Conservation (phyloP, 2,888 invertebrate species). For the Patella pellucida region DNA sequence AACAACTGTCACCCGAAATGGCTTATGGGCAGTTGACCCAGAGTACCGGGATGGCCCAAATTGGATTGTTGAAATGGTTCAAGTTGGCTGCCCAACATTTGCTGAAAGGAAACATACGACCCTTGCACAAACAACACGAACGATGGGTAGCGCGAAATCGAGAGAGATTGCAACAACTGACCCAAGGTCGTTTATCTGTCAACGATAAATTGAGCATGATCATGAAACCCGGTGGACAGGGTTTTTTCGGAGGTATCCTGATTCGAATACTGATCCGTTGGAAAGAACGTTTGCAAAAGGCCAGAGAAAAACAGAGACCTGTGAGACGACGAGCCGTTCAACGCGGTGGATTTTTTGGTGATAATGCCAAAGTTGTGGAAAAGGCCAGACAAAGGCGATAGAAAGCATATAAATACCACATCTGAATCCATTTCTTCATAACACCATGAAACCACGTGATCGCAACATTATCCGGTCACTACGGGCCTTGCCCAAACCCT, state of each 20-base stretch:
- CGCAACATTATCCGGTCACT: too few relatives aligned
- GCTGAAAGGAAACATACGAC: not conserved
- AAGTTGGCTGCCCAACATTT: not conserved
- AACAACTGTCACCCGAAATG: not conserved
- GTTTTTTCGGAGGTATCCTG: not conserved
- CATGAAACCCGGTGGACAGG: not conserved
- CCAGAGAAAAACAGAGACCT: not conserved
- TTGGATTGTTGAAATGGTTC: not conserved
- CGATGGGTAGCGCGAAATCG: not conserved
- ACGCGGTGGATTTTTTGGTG: not conserved
- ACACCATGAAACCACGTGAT: too few relatives aligned
- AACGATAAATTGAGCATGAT: not conserved
- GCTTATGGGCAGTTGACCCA: not conserved
- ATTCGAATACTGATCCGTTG: not conserved
- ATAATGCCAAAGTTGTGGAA: rapidly evolving
- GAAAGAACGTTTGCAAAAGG: not conserved
- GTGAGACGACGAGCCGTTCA: not conserved
- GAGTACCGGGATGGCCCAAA: not conserved
- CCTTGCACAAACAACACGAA: not conserved
- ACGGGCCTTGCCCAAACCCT: too few relatives aligned
- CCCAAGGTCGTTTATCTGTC: not conserved
- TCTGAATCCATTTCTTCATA: too few relatives aligned
- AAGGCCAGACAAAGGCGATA: too few relatives aligned
- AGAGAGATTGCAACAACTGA: not conserved
- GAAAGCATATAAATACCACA: too few relatives aligned